Base-by-base conservation (phyloP, 2,888 invertebrate genomes). In the Agrotis clavis region DNA sequence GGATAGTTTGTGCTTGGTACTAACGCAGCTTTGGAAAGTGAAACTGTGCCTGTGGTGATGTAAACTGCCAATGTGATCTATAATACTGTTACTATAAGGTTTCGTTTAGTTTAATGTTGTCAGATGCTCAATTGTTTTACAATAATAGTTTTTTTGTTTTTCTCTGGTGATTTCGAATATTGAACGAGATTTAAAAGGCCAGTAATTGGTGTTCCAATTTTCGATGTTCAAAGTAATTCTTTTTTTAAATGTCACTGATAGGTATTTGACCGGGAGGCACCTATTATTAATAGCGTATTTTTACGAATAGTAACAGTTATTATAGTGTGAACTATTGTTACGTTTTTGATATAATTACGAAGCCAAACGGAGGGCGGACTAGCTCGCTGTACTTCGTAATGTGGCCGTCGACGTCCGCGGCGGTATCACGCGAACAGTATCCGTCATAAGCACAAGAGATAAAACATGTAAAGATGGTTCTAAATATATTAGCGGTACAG, bases 111-210 rank as follows among this genome's bases (percentile, higher is more conserved):
- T 11, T 41, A 1, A 41, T 11, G 9, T 41, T 41, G 41, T 41
- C 41, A 41, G 41, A 11, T 41, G 50, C 47, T 30, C 45, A 21
- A 16, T 67, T 68, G 30, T 64, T 71, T 61, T 13, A 54, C 19
- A 47, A 57, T 19, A 5, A 1, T 47, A 48, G 0, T 47, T 59
- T 74, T 72, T 69, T 69, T 63, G 25, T 19, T 65, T 54, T 74
- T 48, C 7, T n/a, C 7, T n/a, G 47, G 51, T 62, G 30, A 56
- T 72, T 81, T 66, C 2, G 14, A 81, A 81, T 64, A 54, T 69
- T 19, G 71, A 74, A 61, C 30, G 25, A 13, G 6, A 1, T 62
- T 30, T 57, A 45, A 53, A 35, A 9, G 19, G 48, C 35, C 62
- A 35, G 18, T 62, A 70, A 51, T 54, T 61, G 18, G 16, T 53